Conservation (phyloP, 1,140 invertebrate species). For the Scaptomyza hsui region DNA sequence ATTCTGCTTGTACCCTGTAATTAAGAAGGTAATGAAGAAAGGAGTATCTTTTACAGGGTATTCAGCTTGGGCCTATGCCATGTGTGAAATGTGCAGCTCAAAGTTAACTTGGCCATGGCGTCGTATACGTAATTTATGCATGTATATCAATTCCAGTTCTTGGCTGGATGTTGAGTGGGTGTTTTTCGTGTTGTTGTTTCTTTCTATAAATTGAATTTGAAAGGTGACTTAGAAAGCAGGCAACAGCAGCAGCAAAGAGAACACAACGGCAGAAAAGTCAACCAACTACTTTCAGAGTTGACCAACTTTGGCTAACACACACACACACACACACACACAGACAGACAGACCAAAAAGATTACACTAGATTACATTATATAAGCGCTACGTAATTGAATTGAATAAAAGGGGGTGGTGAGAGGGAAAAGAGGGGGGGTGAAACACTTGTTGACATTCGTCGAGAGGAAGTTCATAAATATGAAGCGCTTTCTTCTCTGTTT, state of each 20-base stretch:
- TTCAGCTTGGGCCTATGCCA: conserved; percentile 25
- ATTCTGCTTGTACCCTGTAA: neutral
- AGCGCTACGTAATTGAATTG: conserved; percentile 49
- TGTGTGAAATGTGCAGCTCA: conserved; percentile 65
- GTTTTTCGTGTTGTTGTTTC: conserved; percentile 36
- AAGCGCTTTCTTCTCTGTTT: conserved; percentile 31
- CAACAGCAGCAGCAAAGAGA: conserved; percentile 27
- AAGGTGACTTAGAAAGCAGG: conserved; percentile 58
- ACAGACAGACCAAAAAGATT: conserved; percentile 19
- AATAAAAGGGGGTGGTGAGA: neutral
- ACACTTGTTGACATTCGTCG: conserved; percentile 33
- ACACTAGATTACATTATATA: conserved; percentile 55
- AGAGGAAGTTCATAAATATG: conserved; percentile 53
- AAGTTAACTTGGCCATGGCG: conserved; percentile 30
- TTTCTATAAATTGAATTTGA: conserved; percentile 73
- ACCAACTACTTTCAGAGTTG: conserved; percentile 79
- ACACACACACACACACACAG: no score
- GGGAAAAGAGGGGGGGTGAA: neutral
- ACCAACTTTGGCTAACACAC: conserved; percentile 66
- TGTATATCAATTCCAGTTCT: conserved; percentile 73
- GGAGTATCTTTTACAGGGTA: neutral
- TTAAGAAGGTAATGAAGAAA: no score
- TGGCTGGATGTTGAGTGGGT: conserved; percentile 35
- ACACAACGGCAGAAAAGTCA: conserved; percentile 51
- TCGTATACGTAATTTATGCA: conserved; percentile 80